Conservation (phyloP, 2,797 vertebrate species). For the Geotrypetes seraphini region DNA sequence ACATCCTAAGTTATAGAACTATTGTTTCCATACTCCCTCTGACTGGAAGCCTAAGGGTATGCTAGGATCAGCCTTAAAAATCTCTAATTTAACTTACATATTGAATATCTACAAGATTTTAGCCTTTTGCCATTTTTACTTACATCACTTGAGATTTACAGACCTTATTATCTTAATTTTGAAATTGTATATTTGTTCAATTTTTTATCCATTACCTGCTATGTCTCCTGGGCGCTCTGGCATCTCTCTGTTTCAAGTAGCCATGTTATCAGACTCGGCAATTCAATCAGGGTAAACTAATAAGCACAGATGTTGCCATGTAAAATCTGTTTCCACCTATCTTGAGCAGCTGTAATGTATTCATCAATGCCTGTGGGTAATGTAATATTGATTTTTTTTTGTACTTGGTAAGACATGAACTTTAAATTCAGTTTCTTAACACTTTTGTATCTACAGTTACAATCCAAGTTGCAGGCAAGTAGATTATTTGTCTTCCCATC, state of each 20-base stretch:
- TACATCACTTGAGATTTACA: neutral
- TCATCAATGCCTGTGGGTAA: constrained; percentile 4
- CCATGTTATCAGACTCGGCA: constrained; percentile 3
- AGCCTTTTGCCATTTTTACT: neutral
- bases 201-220: neutral
- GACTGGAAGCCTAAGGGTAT: no score
- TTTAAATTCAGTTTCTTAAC: constrained; percentile 4
- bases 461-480: neutral
- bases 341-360: constrained; percentile 2
- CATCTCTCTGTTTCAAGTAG: constrained; percentile 1
- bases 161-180: constrained; percentile 1
- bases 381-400: constrained; percentile 9
- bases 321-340: neutral
- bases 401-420: neutral
- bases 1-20: no score
- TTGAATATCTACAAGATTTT: neutral
- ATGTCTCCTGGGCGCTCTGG: neutral
- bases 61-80: no score
- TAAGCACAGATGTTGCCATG: constrained; percentile 9
- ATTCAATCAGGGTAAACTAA: constrained; percentile 8
- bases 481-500: neutral
- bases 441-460: neutral
- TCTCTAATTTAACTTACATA: no score
- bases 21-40: no score
- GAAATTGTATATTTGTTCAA: constrained; percentile 1